phyloP scores from a whole-genome alignment of 2,113 vertebrate genomes.

The Amblyornis subalaris region DNA sequence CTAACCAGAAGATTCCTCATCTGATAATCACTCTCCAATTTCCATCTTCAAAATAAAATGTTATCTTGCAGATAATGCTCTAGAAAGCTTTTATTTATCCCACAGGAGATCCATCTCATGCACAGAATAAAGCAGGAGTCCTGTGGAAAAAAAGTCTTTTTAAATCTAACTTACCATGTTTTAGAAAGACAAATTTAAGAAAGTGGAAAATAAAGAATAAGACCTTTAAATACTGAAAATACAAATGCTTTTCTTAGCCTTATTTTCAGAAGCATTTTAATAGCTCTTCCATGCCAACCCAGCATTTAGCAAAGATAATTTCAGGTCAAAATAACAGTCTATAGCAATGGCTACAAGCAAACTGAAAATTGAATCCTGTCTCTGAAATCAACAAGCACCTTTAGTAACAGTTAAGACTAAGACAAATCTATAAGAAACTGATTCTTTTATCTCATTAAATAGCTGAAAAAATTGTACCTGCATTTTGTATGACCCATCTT shows the following conservation, averaged over 20 bases:
- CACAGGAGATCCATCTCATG: neutral
- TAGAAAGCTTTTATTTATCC: constrained; percentile 37
- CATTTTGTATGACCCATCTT: constrained; percentile 87
- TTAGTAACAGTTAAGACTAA: neutral
- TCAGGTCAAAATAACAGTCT: neutral
- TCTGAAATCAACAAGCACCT: neutral
- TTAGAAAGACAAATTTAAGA: neutral
- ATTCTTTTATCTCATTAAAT: neutral
- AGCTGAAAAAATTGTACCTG: constrained; percentile 73
- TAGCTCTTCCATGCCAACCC: neutral
- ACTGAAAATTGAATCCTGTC: neutral
- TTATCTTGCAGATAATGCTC: constrained; percentile 12
- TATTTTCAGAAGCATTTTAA: neutral
- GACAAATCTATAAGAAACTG: neutral
- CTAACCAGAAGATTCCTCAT: neutral
- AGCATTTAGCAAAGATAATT: neutral
- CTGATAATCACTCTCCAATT: neutral
- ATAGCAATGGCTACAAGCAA: neutral
- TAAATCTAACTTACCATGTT: neutral
- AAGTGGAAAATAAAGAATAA: neutral
- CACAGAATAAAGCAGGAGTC: neutral
- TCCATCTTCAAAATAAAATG: neutral
- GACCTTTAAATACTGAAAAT: neutral
- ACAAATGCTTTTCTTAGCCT: neutral
- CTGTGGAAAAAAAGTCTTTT: neutral